Evolutionary conservation across 1,140 invertebrate species (phyloP), one percentile per base, ranked within the genome.

Genomic region (Venturia canescens): DNA sequence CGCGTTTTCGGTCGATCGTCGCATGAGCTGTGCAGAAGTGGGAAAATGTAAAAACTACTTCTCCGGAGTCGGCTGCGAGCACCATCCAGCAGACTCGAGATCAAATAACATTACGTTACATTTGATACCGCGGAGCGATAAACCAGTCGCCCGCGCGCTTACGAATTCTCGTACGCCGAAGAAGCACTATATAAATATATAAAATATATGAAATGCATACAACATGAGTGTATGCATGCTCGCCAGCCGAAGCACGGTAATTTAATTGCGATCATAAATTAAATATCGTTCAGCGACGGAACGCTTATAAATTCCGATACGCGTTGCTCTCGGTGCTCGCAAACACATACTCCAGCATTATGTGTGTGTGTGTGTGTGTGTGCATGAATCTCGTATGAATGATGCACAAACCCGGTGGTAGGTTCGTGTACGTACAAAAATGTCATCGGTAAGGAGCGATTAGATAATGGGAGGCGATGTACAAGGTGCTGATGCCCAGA

Each of bases 221-320:
- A 50, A 44, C 48, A 5, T 48, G 38, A 5, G n/a, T 72, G 31
- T 48, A 15, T 57, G 23, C 23, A 2, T 74, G 23, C 71, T 23
- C 48, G 26, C 48, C 23, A 74, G 48, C 71, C 15, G 16, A 48
- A 27, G 57, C 18, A 78, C 26, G 60, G n/a, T 84, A 79, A 81
- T 78, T 81, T 71, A 83, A 77, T 81, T 79, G 75, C 76, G 60
- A 34, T 50, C 74, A 79, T 84, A 78, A 83, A 84, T 81, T 80
- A 79, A 84, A 82, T 79, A 82, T 82, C 75, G 70, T 80, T 74
- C 71, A 74, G 21, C 71, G 48, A 23, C 48, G 27, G 34, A 67
- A 70, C 70, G 74, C 31, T 53, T 81, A 69, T 70, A 70, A 67
- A 67, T 66, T 67, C 63, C 70, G 75, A 57, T 71, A 71, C 79